Percentiles rank a stretch among this genome's conserved stretches.
These are phyloP conservation scores for Leucoptera coffeella DNA, from an alignment of 2,888 invertebrate genomes.

Conservation along the genomic window DNA sequence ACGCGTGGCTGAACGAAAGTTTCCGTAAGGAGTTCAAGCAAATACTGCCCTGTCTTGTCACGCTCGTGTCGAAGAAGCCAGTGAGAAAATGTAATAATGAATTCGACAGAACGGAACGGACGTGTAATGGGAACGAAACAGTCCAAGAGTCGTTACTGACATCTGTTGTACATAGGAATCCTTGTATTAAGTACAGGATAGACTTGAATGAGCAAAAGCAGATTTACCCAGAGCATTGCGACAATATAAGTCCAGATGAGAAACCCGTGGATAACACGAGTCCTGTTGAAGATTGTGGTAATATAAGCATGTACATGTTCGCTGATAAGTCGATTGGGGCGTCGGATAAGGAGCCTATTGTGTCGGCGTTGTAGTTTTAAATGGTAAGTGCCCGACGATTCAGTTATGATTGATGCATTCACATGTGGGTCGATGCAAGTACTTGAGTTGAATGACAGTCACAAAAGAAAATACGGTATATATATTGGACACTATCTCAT, in stretches of 20 bases:
- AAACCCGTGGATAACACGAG: constrained; percentile 33
- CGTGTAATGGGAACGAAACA: constrained; percentile 44
- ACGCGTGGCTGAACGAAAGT: constrained; percentile 94
- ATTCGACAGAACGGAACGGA: constrained; percentile 39
- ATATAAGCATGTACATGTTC: constrained; percentile 43
- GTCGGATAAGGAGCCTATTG: constrained; percentile 41
- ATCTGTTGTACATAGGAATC: constrained; percentile 33
- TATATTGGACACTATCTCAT: too few species aligned
- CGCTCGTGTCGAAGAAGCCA: constrained; percentile 29
- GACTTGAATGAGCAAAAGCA: constrained; percentile 26
- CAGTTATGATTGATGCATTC: too few species aligned
- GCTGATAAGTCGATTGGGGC: constrained; percentile 33
- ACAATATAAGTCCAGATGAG: constrained; percentile 41
- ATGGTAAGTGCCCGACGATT: constrained; percentile 24
- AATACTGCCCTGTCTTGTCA: constrained; percentile 60
- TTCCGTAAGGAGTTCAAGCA: constrained; percentile 85
- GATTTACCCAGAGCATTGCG: constrained; percentile 21
- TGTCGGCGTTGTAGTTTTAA: constrained; percentile 29
- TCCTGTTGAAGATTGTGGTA: constrained; percentile 30
- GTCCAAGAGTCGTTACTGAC: constrained; percentile 40
- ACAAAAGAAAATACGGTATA: too few species aligned
- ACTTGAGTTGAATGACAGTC: too few species aligned
- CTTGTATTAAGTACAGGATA: constrained; percentile 37
- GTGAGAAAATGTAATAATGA: constrained; percentile 33
- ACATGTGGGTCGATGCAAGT: too few species aligned